Conservation (phyloP, 2,113 vertebrate genomes). For the Pantherophis guttatus region DNA sequence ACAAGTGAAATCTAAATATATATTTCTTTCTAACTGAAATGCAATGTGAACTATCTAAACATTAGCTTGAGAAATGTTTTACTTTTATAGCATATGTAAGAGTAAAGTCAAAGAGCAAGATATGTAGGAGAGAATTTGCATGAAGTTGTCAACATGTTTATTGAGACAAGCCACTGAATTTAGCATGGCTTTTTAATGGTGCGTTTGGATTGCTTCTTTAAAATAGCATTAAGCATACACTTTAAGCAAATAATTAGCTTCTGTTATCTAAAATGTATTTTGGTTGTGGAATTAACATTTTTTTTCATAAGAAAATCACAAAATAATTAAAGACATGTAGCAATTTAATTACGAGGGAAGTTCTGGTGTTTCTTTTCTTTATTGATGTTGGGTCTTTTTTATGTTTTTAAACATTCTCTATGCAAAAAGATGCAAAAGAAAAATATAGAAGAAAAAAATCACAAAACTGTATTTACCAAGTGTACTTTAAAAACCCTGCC, state of each 20-base stretch:
- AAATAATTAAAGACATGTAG: not conserved
- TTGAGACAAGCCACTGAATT: not conserved
- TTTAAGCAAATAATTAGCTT: not conserved
- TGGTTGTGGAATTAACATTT: not conserved
- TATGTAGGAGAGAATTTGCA: not conserved
- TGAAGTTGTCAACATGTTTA: not conserved
- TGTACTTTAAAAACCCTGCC: not conserved
- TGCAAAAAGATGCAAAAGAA: not conserved
- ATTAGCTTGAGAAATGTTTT: not conserved
- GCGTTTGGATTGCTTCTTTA: not conserved
- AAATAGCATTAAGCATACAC: not conserved
- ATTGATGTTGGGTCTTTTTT: not conserved
- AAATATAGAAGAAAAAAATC: not conserved
- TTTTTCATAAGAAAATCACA: not conserved
- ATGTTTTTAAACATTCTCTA: not conserved
- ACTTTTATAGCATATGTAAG: not conserved
- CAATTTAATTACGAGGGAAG: not conserved
- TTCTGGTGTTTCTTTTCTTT: not conserved
- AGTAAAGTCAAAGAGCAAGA: not conserved
- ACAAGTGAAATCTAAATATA: not conserved
- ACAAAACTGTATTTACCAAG: not conserved
- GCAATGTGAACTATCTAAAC: not conserved
- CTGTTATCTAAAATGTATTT: not conserved
- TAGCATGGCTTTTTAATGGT: not conserved
- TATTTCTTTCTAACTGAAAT: not conserved